Base-by-base conservation (phyloP, 2,113 vertebrate species). In the Oryzias melastigma region DNA sequence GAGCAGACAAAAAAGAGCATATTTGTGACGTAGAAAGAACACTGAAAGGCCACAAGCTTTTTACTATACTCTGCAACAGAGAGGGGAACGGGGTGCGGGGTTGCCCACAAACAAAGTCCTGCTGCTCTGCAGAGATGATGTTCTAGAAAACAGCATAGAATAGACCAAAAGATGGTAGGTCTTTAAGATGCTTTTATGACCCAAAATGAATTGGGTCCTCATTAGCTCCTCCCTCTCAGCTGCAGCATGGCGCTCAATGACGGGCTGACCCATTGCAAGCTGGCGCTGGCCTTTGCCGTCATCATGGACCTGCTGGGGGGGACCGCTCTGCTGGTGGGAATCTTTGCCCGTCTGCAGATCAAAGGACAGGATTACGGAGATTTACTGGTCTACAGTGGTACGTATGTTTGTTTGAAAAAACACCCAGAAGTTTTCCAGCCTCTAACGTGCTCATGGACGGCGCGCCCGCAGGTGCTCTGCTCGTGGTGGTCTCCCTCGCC, bases 331-430 rank as follows among this genome's bases (percentile, higher is more conserved):
- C 87, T 96, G 79, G 68, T 93, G 3, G 94, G 95, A 15, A 92
- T 96, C 54, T 96, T 96, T 25, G 93, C 87, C 35, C 88, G 87
- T 4, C 80, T 96, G 68, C 84, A 93, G 76, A 76, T 94, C 46
- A 85, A 85, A n/a, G 94, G 92, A 5, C 85, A 73, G 35, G 94
- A 95, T 84, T 95, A 92, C 17, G 94, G 94, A 17, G 95, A 96
- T 77, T 62, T 96, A 16, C 85, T 96, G 35, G 93, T 96, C 29
- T 96, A 96, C 73, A 92, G 92, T 0, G 88, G 88, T 88, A 69
- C 8, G 65, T 27, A 27, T 7, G 25, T 27, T 27, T 27, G 5
- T 7, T 20, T 44, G 18, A 29, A 3, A 29, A n/a, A 47, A 47
- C n/a, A 3, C 12, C 7, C 35, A 35, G 35, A 35, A 35, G 7